A percentile compares a stretch with the other conserved stretches of the same genome.
Evolutionary conservation across 2,888 invertebrate genomes (phyloP).

Genomic region (Ganaspis brasiliensis): DNA sequence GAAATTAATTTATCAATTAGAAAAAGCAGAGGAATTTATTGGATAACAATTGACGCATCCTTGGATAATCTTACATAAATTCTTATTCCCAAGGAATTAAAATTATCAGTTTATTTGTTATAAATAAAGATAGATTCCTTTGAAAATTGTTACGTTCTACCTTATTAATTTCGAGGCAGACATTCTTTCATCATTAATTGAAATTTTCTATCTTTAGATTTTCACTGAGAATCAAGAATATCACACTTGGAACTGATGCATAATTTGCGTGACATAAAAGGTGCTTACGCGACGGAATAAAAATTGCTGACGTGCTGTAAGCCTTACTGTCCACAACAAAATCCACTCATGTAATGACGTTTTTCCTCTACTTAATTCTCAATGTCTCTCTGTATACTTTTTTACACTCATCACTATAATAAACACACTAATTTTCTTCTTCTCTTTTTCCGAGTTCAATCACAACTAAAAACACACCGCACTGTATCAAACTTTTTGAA

Average conservation of each 20-base stretch:
- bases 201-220: background rate
- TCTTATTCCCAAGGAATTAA: background rate
- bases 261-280: conserved; percentile 27
- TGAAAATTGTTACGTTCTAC: background rate
- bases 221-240: background rate
- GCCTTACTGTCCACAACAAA: conserved; percentile 20
- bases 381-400: conserved; percentile 4
- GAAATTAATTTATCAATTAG: background rate
- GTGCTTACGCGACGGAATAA: conserved; percentile 37
- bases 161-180: background rate
- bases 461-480: no score
- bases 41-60: background rate
- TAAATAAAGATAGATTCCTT: background rate
- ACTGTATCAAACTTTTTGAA: no score
- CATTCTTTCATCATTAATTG: no score
- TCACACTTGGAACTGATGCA: background rate
- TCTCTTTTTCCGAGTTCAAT: background rate
- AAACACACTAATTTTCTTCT: background rate
- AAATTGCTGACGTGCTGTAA: conserved; percentile 33
- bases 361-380: conserved; percentile 10
- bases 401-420: conserved; percentile 10
- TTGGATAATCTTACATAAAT: background rate
- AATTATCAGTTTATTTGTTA: background rate
- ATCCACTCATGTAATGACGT: conserved; percentile 22
- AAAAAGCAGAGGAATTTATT: background rate